Conservation (phyloP, 2,888 invertebrate genomes). For the Drosophila borborema region DNA sequence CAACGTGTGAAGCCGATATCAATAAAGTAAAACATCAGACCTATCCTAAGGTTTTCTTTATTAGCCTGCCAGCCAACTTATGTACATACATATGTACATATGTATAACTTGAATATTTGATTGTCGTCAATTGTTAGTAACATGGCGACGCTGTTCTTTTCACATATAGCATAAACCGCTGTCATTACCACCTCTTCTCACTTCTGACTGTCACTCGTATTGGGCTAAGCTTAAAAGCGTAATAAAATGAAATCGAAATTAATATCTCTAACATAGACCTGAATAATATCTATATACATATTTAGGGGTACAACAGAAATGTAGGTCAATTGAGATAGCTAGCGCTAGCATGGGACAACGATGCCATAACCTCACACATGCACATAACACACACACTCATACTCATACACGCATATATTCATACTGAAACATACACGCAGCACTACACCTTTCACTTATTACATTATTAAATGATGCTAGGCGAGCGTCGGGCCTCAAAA, state of each 20-base stretch:
- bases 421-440: slow-evolving; percentile 33
- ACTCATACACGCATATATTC: background rate
- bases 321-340: slow-evolving; percentile 89
- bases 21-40: slow-evolving; percentile 58
- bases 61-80: slow-evolving; percentile 40
- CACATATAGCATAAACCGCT: slow-evolving; percentile 33
- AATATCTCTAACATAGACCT: slow-evolving; percentile 93
- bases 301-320: slow-evolving; percentile 86
- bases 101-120: slow-evolving; percentile 15
- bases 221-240: slow-evolving; percentile 57
- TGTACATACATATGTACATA: too few relatives aligned
- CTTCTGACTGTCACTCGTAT: slow-evolving; percentile 6
- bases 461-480: slow-evolving; percentile 87
- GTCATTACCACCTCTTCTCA: slow-evolving; percentile 7
- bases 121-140: slow-evolving; percentile 39
- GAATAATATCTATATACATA: slow-evolving; percentile 88
- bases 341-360: slow-evolving; percentile 48
- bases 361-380: slow-evolving; percentile 21
- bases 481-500: slow-evolving; percentile 85
- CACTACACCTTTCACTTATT: slow-evolving; percentile 94
- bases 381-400: slow-evolving; percentile 25
- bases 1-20: slow-evolving; percentile 11
- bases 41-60: slow-evolving; percentile 74
- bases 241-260: slow-evolving; percentile 81
- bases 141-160: slow-evolving; percentile 72